Base-by-base conservation (phyloP, 2,113 vertebrate genomes). In the Dicaeum eximium region DNA sequence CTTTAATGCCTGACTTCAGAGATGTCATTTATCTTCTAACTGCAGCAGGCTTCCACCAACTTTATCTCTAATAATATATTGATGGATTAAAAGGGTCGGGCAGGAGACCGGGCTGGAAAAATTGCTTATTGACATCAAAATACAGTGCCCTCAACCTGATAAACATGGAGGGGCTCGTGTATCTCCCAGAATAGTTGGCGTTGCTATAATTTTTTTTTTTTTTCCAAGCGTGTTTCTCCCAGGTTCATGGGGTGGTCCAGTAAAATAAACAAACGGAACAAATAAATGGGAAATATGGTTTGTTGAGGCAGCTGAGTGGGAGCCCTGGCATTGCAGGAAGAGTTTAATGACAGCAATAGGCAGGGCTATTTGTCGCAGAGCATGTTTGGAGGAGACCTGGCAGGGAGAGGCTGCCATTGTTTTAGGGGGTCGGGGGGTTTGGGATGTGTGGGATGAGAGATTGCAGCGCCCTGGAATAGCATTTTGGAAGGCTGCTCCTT, bases 61-160 rank as follows among this genome's bases (percentile, higher is more conserved):
- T 99, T 99, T 99, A 99, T 99, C 99, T 99, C 99, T 99, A 99
- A 99, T 99, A 99, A 99, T 99, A 99, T 99, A 99, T 99, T 99
- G 99, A 99, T 99, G 99, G 99, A 99, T 99, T 99, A 99, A 99
- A 99, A 99, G 99, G 99, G 99, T 99, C 99, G 99, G 99, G 98
- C 99, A 99, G 99, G 99, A 99, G 99, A 99, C 98, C 98, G 98
- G 99, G 99, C 99, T 99, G 98, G 99, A 99, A 99, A 99, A 99
- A 99, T 99, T 99, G 99, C 99, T 99, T 99, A 99, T 99, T 99
- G 99, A 99, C 99, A 99, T 99, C 99, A 99, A 99, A 99, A 99
- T 99, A 99, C 99, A 99, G 99, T 99, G 99, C 98, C 99, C 98
- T 99, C 98, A 99, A 99, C 99, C 99, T 99, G 99, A 99, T 99